A percentile compares a stretch with the other conserved stretches of the same genome.
Evolutionary conservation across 2,113 vertebrate genomes (phyloP).

Genomic region (Clupea harengus): DNA sequence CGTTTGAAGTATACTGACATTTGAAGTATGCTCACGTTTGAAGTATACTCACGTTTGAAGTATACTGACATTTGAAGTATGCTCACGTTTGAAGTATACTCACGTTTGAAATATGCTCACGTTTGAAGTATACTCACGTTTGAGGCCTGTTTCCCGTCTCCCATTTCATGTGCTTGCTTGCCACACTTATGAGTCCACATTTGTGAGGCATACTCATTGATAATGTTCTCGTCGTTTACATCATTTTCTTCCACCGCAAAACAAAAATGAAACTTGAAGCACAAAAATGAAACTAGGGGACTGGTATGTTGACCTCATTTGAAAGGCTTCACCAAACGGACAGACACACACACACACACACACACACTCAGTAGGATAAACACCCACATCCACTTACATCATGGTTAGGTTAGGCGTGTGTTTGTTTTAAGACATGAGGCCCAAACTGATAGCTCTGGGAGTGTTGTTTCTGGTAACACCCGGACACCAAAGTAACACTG

Average conservation of each 20-base stretch:
- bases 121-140: not conserved
- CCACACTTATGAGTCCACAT: not conserved
- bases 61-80: too few relatives aligned
- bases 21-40: not conserved
- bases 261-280: not conserved
- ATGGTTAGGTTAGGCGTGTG: not conserved
- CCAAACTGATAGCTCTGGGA: not conserved
- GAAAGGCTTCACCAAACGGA: not conserved
- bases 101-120: not conserved
- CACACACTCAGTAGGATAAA: not conserved
- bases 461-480: not conserved
- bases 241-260: not conserved
- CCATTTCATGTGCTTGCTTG: not conserved
- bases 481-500: not conserved
- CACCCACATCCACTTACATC: not conserved
- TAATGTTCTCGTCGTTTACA: not conserved
- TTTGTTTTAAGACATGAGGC: not conserved
- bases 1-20: not conserved
- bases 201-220: not conserved
- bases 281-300: not conserved
- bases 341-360: not conserved
- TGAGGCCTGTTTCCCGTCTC: not conserved
- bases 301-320: not conserved
- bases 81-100: too few relatives aligned
- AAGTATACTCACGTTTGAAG: not conserved